Base-by-base conservation (phyloP, 2,113 vertebrate genomes). In the Eulemur rufifrons region DNA sequence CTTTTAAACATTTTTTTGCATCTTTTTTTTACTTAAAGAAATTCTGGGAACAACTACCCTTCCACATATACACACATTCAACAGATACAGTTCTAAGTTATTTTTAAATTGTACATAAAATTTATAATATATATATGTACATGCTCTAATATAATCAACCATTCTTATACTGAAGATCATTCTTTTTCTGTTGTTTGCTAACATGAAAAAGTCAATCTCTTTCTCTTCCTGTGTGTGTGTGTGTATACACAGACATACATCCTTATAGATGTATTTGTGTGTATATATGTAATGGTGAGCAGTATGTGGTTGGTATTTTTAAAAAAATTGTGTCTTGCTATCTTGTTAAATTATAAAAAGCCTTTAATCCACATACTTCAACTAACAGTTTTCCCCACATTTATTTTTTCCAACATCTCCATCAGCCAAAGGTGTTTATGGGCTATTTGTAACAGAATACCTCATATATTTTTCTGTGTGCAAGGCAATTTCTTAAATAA, bases 211-310 rank as follows among this genome's bases (percentile, higher is more conserved):
- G 2, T 42, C 14, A 59, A 9, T 34, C 27, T 73, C 1, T 64
- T 27, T 84, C 25, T 59, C 20, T 23, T 27, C 68, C 9, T n/a
- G 18, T n/a, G 8, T 68, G 4, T 68, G 17, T 39, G 17, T 10
- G 11, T 83, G 10, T 11, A 54, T 39, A 10, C 54, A 63, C 10
- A 63, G 25, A 63, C 59, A 63, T 27, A 63, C 11, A 23, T 69
- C n/a, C 21, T 69, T 39, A 69, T 9, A n/a, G n/a, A 68, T n/a
- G 14, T 89, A 21, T 74, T 47, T 78, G 21, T 47, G 17, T 34
- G 13, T 85, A 6, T 27, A 12, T 45, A 14, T 76, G 6, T 8
- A 11, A 61, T 45, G 0, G 2, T 66, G 2, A 2, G 2, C 6
- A 1, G 0, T 50, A 52, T 45, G 25, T 39, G 0, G 42, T 71